Evolutionary conservation across 2,113 vertebrate genomes (phyloP).

Genomic region (Melanerpes aurifrons): DNA sequence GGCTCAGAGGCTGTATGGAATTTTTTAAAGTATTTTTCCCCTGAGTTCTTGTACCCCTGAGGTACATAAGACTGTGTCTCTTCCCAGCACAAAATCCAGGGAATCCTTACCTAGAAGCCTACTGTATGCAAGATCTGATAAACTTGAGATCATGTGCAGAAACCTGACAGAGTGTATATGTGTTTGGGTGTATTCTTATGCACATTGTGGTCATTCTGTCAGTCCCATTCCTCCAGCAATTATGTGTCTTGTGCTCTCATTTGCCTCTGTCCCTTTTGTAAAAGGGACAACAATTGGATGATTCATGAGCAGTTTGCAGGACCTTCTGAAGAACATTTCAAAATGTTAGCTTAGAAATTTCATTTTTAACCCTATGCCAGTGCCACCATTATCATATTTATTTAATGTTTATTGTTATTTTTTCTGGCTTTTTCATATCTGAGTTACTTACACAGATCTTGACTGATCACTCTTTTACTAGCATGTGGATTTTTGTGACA

Average conservation of each 20-base stretch:
- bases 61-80: neutral
- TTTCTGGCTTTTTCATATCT: neutral
- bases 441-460: neutral
- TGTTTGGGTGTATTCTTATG: neutral
- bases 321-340: neutral
- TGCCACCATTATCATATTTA: neutral
- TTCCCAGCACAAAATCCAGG: neutral
- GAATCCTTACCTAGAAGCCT: neutral
- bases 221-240: accelerated
- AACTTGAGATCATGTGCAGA: accelerated
- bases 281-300: neutral
- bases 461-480: neutral
- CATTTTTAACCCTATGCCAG: neutral
- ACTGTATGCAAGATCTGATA: neutral
- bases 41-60: neutral
- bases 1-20: neutral
- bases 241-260: neutral
- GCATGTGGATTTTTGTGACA: accelerated
- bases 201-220: neutral
- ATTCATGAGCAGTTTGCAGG: neutral
- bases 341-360: neutral
- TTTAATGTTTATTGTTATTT: neutral
- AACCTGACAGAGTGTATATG: neutral
- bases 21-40: neutral
- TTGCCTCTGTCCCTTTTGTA: neutral